Evolutionary conservation across 2,888 invertebrate genomes (phyloP).

Genomic region (Exephanes ischioxanthus): DNA sequence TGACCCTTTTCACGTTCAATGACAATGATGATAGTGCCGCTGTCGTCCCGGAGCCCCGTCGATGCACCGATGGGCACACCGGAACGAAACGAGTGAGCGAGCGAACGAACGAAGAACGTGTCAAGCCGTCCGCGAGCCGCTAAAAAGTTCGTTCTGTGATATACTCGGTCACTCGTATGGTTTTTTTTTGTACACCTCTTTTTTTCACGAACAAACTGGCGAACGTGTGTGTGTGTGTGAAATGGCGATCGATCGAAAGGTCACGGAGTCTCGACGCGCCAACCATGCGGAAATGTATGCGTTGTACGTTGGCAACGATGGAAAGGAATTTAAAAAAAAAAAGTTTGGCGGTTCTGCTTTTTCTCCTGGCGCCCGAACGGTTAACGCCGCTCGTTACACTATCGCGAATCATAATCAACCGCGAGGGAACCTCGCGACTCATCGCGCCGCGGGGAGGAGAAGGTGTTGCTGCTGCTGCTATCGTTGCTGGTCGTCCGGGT

Average conservation of each 20-base stretch:
- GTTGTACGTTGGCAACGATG: background rate
- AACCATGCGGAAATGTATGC: background rate
- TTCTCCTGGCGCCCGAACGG: slow-evolving; percentile 31
- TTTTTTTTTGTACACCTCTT: background rate
- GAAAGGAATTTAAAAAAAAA: slow-evolving; percentile 50
- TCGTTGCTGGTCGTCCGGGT: slow-evolving; percentile 58
- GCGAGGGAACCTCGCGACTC: slow-evolving; percentile 37
- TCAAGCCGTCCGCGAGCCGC: slow-evolving; percentile 25
- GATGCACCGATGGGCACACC: slow-evolving; percentile 54
- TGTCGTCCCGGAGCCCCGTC: slow-evolving; percentile 41
- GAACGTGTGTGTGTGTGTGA: background rate
- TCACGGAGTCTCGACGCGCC: background rate
- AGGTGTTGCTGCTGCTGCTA: slow-evolving; percentile 67
- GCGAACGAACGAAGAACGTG: slow-evolving; percentile 22
- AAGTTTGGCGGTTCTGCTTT: slow-evolving; percentile 45
- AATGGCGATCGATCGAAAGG: slow-evolving; percentile 22
- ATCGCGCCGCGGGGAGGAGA: slow-evolving; percentile 13
- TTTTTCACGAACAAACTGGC: background rate
- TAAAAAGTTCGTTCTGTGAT: slow-evolving; percentile 39
- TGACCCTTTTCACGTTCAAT: slow-evolving; percentile 66
- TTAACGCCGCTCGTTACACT: slow-evolving; percentile 66
- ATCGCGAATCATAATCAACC: slow-evolving; percentile 73
- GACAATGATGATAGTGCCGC: slow-evolving; percentile 62
- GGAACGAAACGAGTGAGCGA: slow-evolving; percentile 60
- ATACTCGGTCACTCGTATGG: background rate